Evolutionary conservation across 2,113 vertebrate genomes (phyloP).

Genomic region (Nipponia nippon): DNA sequence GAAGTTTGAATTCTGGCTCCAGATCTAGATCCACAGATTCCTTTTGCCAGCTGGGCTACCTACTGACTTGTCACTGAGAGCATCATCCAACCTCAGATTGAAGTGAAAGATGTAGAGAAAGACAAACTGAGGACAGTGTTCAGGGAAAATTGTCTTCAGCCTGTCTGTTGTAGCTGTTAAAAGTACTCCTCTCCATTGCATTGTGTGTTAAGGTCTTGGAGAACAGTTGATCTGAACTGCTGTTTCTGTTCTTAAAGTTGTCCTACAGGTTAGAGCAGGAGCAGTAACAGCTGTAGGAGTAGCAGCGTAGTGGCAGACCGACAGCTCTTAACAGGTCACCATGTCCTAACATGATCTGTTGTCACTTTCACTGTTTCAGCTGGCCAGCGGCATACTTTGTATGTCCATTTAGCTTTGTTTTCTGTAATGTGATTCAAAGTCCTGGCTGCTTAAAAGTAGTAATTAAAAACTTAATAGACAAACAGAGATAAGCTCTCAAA

Average conservation of each 20-base stretch:
- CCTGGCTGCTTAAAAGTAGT: background rate
- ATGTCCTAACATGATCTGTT: background rate
- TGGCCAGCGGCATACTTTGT: fast-evolving
- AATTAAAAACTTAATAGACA: background rate
- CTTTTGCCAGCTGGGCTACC: background rate
- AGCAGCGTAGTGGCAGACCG: background rate
- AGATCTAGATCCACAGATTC: background rate
- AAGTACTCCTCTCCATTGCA: background rate
- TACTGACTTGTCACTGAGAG: background rate
- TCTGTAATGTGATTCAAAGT: background rate
- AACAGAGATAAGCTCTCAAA: background rate
- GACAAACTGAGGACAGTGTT: background rate
- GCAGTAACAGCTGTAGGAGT: background rate
- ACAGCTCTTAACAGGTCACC: background rate
- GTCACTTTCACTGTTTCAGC: background rate
- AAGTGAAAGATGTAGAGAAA: background rate
- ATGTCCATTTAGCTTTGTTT: background rate
- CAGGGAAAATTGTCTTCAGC: background rate
- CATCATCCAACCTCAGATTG: background rate
- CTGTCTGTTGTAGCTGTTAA: background rate
- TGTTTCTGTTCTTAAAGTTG: background rate
- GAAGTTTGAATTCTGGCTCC: background rate
- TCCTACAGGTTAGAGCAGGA: background rate
- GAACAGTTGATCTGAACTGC: background rate
- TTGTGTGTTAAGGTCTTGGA: background rate